These are phyloP conservation scores for Neosilurus hyrtlii DNA, from an alignment of 2,797 vertebrate species.

Conservation along the genomic window DNA sequence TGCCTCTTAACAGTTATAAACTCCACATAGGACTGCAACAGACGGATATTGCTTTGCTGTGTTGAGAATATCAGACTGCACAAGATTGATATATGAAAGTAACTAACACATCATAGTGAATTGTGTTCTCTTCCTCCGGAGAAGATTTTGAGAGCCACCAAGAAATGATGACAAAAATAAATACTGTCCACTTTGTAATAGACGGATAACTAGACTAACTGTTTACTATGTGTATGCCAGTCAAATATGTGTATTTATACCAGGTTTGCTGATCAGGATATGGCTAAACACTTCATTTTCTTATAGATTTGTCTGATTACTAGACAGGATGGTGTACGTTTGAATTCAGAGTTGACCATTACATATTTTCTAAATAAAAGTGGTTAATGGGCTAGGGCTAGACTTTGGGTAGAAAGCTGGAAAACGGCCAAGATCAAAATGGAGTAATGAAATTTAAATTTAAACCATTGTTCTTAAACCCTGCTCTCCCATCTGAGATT, in stretches of 20 bases:
- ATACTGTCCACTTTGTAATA: background rate
- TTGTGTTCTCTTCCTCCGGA: background rate
- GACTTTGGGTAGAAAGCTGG: conserved; percentile 21
- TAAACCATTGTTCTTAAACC: background rate
- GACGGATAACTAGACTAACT: conserved; percentile 23
- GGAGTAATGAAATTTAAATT: background rate
- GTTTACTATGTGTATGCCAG: conserved; percentile 24
- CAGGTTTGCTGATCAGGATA: conserved; percentile 23
- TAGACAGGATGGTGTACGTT: conserved; percentile 5
- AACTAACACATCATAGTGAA: conserved; percentile 28
- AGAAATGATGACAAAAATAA: conserved; percentile 17
- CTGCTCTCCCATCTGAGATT: background rate
- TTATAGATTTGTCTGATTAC: conserved; percentile 34
- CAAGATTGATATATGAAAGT: conserved; percentile 29
- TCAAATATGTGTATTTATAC: conserved; percentile 10
- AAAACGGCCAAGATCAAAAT: conserved; percentile 1
- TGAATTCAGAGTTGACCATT: conserved; percentile 21
- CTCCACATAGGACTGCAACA: conserved; percentile 29
- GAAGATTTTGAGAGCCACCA: conserved; percentile 2
- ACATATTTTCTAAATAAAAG: conserved; percentile 20
- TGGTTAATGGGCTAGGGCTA: conserved; percentile 11
- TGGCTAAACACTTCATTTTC: conserved; percentile 17
- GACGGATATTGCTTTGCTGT: conserved; percentile 29
- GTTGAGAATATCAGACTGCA: conserved; percentile 33
- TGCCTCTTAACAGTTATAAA: conserved; percentile 30